Conservation (phyloP, 2,113 vertebrate species). For the Tetrao urogallus region DNA sequence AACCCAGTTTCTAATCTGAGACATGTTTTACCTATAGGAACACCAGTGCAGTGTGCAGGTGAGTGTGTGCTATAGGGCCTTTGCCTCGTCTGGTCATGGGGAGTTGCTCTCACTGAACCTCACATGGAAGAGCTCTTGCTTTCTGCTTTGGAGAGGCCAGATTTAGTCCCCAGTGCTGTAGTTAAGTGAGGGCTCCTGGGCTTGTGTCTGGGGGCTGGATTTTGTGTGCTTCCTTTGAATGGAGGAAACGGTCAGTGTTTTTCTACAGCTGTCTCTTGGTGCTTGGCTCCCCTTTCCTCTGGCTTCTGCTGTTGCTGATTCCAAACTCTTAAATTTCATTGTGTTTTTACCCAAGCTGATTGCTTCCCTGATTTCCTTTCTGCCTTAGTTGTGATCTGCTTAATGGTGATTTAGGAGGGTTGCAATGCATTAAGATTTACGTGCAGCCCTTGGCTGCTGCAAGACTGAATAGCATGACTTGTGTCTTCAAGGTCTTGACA, state of each 20-base stretch:
- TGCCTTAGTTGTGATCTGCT: neutral
- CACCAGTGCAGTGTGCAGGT: neutral
- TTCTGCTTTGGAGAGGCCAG: neutral
- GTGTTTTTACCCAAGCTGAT: neutral
- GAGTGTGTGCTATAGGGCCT: neutral
- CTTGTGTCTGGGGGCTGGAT: neutral
- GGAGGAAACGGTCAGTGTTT: fast-evolving
- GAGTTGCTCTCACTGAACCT: neutral
- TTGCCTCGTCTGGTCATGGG: fast-evolving
- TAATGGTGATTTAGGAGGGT: neutral
- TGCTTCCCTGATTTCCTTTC: neutral
- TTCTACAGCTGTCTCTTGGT: neutral
- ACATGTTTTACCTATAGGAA: neutral
- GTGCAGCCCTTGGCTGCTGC: neutral
- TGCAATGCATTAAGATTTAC: neutral
- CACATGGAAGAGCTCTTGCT: neutral
- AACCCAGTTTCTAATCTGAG: fast-evolving
- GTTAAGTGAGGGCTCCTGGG: neutral
- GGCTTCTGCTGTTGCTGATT: neutral
- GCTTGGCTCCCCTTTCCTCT: neutral
- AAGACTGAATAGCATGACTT: neutral
- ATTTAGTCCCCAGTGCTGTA: neutral
- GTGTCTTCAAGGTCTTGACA: neutral
- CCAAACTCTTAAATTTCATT: neutral
- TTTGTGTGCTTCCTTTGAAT: neutral